Base-by-base conservation (phyloP, 2,888 invertebrate species). In the Parnassius mnemosyne region DNA sequence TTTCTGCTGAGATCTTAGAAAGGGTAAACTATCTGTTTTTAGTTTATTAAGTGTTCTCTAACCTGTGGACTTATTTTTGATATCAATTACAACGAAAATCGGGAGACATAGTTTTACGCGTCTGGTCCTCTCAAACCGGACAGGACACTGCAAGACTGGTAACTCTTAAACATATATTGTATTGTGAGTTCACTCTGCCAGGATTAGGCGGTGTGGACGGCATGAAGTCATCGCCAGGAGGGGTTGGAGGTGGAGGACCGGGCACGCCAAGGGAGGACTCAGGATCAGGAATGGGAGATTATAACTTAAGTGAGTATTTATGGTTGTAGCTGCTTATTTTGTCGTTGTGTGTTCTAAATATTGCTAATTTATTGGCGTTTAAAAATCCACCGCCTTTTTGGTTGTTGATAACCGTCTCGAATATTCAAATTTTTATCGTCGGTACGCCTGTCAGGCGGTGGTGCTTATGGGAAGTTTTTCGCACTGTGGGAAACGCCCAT, bases 221-320 rank as follows among this genome's bases (percentile, higher is more conserved):
- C 64, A 98, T 99, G 98, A 99, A 99, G 89, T 98, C 97, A 83
- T 99, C 98, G 68, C 98, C 98, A 60, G 98, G 98, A 13, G 97
- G 97, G 77, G 97, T 96, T 55, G 92, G 91, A 12, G 92, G 92
- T 56, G 92, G 92, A 7, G 92, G 92, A 9, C 98, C 98, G 12
- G 96, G 98, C 43, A 99, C 98, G 76, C 98, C 98, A 57, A 93
- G 98, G 70, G 98, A 98, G 87, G 98, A 98, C 88, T 96, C 97
- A 61, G 97, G 97, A 65, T 96, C 96, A 73, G 97, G 98, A 69
- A 98, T 98, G 97, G 97, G 97, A 72, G 98, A 98, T 84, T 98
- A 98, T 93, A 97, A 97, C 92, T 94, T 98, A 79, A 95, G 97
- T 87, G 95, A 96, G 88, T 97, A 96, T 85, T 95, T 11, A 53